Evolutionary conservation across 2,113 vertebrate species (phyloP), one percentile per base, ranked within the genome.

Genomic region (Perccottus glenii): DNA sequence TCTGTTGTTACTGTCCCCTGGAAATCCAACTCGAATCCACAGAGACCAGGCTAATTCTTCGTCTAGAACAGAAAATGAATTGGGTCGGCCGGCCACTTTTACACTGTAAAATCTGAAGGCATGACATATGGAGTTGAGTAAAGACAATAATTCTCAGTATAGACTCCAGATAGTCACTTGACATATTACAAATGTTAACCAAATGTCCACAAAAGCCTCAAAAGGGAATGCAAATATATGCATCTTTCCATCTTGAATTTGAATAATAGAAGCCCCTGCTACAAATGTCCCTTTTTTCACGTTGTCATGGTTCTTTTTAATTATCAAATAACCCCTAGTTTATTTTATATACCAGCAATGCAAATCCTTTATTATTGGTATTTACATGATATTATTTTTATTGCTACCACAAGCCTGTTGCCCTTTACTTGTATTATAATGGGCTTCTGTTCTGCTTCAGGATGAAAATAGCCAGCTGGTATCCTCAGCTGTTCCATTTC

Each of bases 381-480:
- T 50, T 50, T 15, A 32, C 4, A 11, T 11, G 40, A 42, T 7
- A 33, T 27, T 14, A 47, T 1, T 35, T 8, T 0, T 60, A 50
- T 16, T n/a, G 9, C 62, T 1, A 4, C 32, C 40, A 27, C 12
- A 51, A 49, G 32, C n/a, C n/a, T 63, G 55, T 52, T 52, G 14
- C 45, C 38, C 12, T 40, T 33, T 57, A 14, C 9, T 44, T 44
- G 19, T n/a, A 55, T 19, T 44, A 6, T n/a, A 15, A 48, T 2
- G 0, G 15, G 12, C 40, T 36, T 48, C 46, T 52, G 51, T 44
- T 57, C 40, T 19, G 14, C 63, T 27, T 9, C 43, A n/a, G 64
- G 27, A 43, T 57, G 19, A 27, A 63, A 67, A 36, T 9, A 48
- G 38, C 49, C 38, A 49, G 59, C 38, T 46, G 46, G 70, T 59